phyloP scores from a whole-genome alignment of 2,797 vertebrate genomes.

The Hybognathus amarus region DNA sequence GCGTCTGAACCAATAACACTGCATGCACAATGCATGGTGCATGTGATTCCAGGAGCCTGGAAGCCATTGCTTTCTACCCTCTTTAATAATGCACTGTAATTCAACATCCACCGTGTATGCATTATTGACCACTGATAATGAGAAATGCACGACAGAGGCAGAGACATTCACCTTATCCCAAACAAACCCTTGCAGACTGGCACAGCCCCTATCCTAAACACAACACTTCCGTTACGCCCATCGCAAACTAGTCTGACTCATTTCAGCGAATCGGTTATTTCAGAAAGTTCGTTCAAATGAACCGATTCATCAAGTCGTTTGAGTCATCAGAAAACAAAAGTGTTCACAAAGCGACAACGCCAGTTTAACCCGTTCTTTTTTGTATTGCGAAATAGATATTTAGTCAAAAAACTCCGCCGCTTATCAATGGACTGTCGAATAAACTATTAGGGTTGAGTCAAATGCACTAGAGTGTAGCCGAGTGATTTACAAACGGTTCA shows the following conservation, averaged over 20 bases:
- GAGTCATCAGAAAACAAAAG: neutral
- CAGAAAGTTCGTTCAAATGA: neutral
- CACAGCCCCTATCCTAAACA: conserved; percentile 22
- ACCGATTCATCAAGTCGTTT: neutral
- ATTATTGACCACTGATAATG: conserved; percentile 46
- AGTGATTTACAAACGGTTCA: neutral
- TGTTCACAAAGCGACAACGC: neutral
- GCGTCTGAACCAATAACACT: conserved; percentile 2
- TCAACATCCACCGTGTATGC: conserved; percentile 29
- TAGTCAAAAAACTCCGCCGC: neutral
- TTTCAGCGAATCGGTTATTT: neutral
- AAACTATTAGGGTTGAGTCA: neutral
- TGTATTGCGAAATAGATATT: neutral
- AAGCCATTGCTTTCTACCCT: conserved; percentile 25
- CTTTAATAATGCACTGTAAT: conserved; percentile 46
- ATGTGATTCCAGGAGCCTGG: conserved; percentile 6
- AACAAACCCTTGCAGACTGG: conserved; percentile 12
- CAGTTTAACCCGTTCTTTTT: neutral
- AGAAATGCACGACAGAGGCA: conserved; percentile 18
- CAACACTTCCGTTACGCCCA: conserved; percentile 47
- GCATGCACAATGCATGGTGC: neutral
- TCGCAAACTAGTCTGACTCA: conserved; percentile 21
- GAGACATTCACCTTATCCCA: conserved; percentile 41
- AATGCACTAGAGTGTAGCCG: neutral
- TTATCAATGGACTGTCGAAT: neutral